Base-by-base conservation (phyloP, 2,888 invertebrate genomes). In the Laothoe populi region DNA sequence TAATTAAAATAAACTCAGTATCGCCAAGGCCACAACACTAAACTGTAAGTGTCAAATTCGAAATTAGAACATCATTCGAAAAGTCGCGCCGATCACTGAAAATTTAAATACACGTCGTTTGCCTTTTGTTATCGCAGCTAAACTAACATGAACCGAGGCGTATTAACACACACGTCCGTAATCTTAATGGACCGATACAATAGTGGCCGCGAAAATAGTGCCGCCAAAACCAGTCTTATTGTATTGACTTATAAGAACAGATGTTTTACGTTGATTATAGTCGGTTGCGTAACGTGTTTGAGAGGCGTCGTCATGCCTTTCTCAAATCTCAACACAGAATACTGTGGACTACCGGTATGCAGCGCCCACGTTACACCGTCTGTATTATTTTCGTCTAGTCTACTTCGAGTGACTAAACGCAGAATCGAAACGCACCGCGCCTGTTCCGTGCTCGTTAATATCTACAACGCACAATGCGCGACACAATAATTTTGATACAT, bases 381-480 rank as follows among this genome's bases (percentile, higher is more conserved):
- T 78, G 77, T 80, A 83, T 85, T 90, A 88, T 89, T 88, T 90
- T 84, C 73, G 86, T 79, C 72, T 71, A 72, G 67, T 62, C 72
- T 71, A 72, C 73, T 70, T 70, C 73, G 58, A 64, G 57, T 64
- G 62, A 75, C 73, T 74, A 77, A 76, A 74, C 75, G 74, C 77
- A 74, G 73, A 72, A 71, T 66, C 63, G 71, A 68, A 71, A 67
- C 35, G 65, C 64, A 68, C 67, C 13, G 26, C 16, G 45, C 44
- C 26, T 73, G 73, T 70, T 73, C 68, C 69, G 66, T 72, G 70
- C 72, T 74, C 71, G 77, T 77, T 75, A 80, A 72, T 75, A 67
- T 70, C 73, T 26, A 26, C 26, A 4, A n/a, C n/a, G n/a, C 68
- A 67, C 67, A n/a, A 59, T 65, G 63, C 73, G 77, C 70, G 62